Evolutionary conservation across 1,140 invertebrate species (phyloP), one percentile per base, ranked within the genome.

Genomic region (Trypoxylus dichotomus): DNA sequence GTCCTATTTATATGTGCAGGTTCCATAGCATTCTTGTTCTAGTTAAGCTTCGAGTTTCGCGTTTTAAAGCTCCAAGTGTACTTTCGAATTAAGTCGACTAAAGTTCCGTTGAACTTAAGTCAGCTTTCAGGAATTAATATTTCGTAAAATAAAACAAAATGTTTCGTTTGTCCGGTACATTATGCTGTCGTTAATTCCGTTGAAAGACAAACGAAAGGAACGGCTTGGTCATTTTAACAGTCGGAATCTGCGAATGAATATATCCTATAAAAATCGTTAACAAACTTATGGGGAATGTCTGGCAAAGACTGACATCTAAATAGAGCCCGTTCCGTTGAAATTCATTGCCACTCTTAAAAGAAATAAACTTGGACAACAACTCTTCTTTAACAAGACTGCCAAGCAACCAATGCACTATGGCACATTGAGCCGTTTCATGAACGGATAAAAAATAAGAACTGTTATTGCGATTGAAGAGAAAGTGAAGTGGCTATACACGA

Each of bases 331-430:
- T 27, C 21, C 21, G 60, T 21, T 19, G 60, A 63, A 63, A 63
- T 63, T 63, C 60, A 63, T 63, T 63, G 60, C 60, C 60, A 63
- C 60, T 63, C 21, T 63, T 63, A 63, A 63, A 63, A 63, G 60
- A 63, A 63, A 63, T 63, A 63, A 63, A 63, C 21, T 63, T 19
- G 21, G n/a, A 63, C 60, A 24, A 63, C 60, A 63, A 24, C 60
- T 63, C 21, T 24, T 63, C 60, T 63, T 63, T 63, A 63, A 63
- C 60, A 63, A 63, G 60, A 63, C 60, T 19, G n/a, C 60, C 21
- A 63, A 63, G 13, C 21, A 63, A 63, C 60, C 24, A 19, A n/a
- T 63, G 60, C 25, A 10, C n/a, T 19, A 27, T 21, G 10, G 21
- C 21, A 63, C 60, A 63, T 21, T 58, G 47, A 58, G 47, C 21